phyloP scores from a whole-genome alignment of 2,113 vertebrate genomes.

The Mustelus asterias region DNA sequence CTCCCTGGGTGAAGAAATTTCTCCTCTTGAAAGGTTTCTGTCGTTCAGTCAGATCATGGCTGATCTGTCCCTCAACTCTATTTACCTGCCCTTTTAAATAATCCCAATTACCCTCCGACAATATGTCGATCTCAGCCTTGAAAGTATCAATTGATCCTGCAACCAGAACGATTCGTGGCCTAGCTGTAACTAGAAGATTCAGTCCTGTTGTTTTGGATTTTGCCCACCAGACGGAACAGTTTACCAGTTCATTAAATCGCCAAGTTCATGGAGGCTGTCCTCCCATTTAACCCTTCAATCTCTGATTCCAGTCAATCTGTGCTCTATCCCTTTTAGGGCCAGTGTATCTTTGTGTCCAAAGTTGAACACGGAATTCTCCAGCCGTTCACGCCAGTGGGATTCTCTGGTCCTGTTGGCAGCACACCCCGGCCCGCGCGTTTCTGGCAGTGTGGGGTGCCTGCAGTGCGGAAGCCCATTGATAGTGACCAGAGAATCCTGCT shows the following conservation, averaged over 20 bases:
- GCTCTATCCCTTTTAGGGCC: not conserved
- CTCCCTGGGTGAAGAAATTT: too few species aligned
- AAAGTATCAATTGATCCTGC: not conserved
- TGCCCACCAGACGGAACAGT: not conserved
- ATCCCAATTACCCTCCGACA: not conserved
- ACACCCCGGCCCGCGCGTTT: too few species aligned
- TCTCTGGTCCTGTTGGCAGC: too few species aligned
- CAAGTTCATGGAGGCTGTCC: not conserved
- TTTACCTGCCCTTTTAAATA: not conserved
- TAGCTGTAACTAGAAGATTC: not conserved
- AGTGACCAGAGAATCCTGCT: too few species aligned
- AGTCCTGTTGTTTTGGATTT: not conserved
- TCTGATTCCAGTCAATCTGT: too few species aligned
- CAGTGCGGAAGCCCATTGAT: too few species aligned
- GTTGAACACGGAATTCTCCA: not conserved
- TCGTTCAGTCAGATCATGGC: not conserved
- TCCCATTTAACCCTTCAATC: not conserved
- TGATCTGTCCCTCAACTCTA: not conserved
- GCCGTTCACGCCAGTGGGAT: too few species aligned
- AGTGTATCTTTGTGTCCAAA: not conserved
- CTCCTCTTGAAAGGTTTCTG: too few species aligned
- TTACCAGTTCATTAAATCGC: not conserved
- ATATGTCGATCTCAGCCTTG: not conserved
- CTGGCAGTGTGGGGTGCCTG: too few species aligned
- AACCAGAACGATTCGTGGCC: not conserved